These are phyloP conservation scores for Pedionomus torquatus DNA, from an alignment of 2,113 vertebrate genomes.

Conservation along the genomic window DNA sequence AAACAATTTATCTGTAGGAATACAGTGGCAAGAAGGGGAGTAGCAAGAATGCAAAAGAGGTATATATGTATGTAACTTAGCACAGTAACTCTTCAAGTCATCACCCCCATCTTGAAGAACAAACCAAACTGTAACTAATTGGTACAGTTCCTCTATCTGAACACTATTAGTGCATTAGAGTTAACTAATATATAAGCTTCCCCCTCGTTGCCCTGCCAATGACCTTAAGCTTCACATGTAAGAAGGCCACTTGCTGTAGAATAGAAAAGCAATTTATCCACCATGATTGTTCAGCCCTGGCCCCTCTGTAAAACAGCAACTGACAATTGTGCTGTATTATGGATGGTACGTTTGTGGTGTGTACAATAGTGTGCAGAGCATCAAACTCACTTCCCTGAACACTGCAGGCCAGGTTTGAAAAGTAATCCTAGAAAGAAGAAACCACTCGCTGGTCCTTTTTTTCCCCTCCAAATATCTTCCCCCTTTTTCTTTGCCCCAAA, in stretches of 20 bases:
- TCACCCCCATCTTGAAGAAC: neutral
- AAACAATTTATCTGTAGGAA: neutral
- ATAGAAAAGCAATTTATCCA: conserved; percentile 68
- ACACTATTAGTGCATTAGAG: conserved; percentile 54
- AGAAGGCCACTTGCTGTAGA: conserved; percentile 66
- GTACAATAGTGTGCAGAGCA: conserved; percentile 19
- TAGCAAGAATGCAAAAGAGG: neutral
- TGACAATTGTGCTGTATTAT: conserved; percentile 67
- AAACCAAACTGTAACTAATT: conserved; percentile 17
- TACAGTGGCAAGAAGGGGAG: neutral
- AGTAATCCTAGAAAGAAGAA: neutral
- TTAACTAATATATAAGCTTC: conserved; percentile 60
- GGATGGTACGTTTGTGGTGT: conserved; percentile 36
- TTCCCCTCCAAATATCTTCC: neutral
- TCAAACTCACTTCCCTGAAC: conserved; percentile 26
- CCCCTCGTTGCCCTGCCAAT: conserved; percentile 49
- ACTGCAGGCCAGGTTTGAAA: conserved; percentile 17
- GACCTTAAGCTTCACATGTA: conserved; percentile 65
- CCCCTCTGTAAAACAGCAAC: conserved; percentile 65
- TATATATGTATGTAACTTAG: neutral
- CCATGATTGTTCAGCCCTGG: conserved; percentile 29
- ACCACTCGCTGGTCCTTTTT: conserved; percentile 48
- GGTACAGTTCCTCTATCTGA: conserved; percentile 39
- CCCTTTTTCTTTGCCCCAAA: conserved; percentile 5
- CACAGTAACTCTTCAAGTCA: neutral